Percentiles rank a stretch among this genome's conserved stretches.
phyloP scores from a whole-genome alignment of 1,140 invertebrate species.

The Melanaphis sacchari region DNA sequence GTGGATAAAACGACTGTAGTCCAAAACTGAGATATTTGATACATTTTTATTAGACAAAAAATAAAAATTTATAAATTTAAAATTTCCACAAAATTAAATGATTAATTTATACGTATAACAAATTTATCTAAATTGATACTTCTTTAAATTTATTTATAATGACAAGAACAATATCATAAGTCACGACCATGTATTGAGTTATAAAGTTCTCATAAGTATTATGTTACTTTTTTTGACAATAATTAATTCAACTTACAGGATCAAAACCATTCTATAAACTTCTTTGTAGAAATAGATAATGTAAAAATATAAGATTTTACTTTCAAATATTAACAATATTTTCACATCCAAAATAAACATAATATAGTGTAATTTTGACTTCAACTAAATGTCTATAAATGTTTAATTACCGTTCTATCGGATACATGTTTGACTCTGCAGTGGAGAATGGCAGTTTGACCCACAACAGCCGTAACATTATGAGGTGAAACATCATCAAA shows the following conservation, averaged over 20 bases:
- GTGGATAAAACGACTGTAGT: too few relatives aligned
- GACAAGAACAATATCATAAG: too few relatives aligned
- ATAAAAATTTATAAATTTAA: too few relatives aligned
- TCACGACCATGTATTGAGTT: too few relatives aligned
- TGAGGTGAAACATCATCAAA: constrained; percentile 83
- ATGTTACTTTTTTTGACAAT: neutral
- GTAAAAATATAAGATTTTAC: neutral
- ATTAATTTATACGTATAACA: too few relatives aligned
- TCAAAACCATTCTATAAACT: neutral
- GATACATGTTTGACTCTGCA: constrained; percentile 87
- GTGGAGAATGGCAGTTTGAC: constrained; percentile 80
- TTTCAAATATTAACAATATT: neutral
- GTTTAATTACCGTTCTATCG: constrained; percentile 79
- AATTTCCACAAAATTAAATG: too few relatives aligned
- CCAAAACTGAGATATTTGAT: too few relatives aligned
- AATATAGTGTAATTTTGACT: neutral
- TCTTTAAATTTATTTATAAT: too few relatives aligned
- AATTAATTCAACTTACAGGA: neutral
- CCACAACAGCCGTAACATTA: constrained; percentile 84
- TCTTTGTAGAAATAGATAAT: neutral
- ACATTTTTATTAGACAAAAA: too few relatives aligned
- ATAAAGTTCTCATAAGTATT: too few relatives aligned
- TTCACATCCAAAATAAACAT: neutral
- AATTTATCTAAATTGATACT: too few relatives aligned
- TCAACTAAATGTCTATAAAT: neutral